phyloP scores from a whole-genome alignment of 1,140 invertebrate genomes.

The Eriocheir sinensis region DNA sequence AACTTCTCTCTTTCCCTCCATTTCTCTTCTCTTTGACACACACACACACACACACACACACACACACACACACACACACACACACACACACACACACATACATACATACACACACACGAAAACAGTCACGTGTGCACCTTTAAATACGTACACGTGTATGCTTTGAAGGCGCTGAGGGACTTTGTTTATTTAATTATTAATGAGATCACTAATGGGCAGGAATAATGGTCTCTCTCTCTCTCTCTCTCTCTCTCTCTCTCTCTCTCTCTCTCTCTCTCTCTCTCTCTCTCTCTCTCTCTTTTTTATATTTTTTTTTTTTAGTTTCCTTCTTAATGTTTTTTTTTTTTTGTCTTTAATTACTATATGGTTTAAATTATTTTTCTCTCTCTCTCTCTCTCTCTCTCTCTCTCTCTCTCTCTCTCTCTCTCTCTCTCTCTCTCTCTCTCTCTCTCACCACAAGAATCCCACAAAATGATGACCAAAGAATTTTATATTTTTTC shows the following conservation, averaged over 20 bases:
- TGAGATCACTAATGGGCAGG: background rate
- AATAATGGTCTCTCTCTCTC: background rate
- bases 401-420: too few relatives aligned
- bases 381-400: background rate
- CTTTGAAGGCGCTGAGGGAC: background rate
- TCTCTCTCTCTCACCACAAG: too few relatives aligned
- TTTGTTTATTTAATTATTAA: constrained; percentile 28
- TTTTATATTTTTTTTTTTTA: too few relatives aligned
- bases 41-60: constrained; percentile 7
- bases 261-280: background rate
- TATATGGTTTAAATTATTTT: too few relatives aligned
- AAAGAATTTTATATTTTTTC: too few relatives aligned
- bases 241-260: background rate
- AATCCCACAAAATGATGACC: too few relatives aligned
- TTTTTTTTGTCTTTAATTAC: too few relatives aligned
- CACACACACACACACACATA: background rate
- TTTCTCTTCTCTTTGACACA: background rate
- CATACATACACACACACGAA: background rate
- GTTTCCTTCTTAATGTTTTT: too few relatives aligned
- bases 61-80: background rate
- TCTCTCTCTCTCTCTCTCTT: background rate
- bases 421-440: too few relatives aligned
- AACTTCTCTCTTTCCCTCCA: too few relatives aligned
- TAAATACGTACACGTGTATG: background rate
- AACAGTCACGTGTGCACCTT: too few relatives aligned